Evolutionary conservation across 2,113 vertebrate species (phyloP).

Genomic region (Gambusia holbrooki): DNA sequence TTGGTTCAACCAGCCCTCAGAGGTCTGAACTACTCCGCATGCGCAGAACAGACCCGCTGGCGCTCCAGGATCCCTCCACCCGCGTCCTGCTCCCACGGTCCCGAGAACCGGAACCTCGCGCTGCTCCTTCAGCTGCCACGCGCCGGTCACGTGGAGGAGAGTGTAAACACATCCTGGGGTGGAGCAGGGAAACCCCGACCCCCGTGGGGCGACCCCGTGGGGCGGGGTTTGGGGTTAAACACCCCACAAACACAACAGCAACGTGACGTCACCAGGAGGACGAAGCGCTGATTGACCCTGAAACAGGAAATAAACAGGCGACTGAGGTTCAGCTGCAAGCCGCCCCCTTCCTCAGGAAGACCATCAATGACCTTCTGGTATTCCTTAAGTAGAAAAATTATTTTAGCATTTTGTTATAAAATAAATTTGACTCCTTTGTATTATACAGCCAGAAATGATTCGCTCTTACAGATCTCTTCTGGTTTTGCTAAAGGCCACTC

Average conservation of each 20-base stretch:
- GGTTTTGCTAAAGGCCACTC: no score
- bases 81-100: constrained; percentile 1
- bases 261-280: background rate
- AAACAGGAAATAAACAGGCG: no score
- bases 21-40: background rate
- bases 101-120: constrained; percentile 1
- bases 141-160: constrained; percentile 76
- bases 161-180: constrained; percentile 50
- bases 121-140: constrained; percentile 58
- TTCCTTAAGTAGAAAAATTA: background rate
- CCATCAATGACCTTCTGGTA: background rate
- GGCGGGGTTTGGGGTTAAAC: constrained; percentile 75
- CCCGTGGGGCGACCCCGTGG: constrained; percentile 68
- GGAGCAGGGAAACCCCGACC: constrained; percentile 66
- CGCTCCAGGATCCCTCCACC: background rate
- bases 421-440: no score
- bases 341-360: no score
- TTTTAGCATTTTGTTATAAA: background rate
- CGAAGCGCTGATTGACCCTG: constrained; percentile 4
- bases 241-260: constrained; percentile 36
- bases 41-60: background rate
- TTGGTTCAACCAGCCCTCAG: no score
- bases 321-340: no score
- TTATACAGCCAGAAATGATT: no score
- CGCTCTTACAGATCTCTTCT: no score